A percentile compares a stretch with the other conserved stretches of the same genome.
phyloP scores from a whole-genome alignment of 2,113 vertebrate genomes.

The Chitala chitala region DNA sequence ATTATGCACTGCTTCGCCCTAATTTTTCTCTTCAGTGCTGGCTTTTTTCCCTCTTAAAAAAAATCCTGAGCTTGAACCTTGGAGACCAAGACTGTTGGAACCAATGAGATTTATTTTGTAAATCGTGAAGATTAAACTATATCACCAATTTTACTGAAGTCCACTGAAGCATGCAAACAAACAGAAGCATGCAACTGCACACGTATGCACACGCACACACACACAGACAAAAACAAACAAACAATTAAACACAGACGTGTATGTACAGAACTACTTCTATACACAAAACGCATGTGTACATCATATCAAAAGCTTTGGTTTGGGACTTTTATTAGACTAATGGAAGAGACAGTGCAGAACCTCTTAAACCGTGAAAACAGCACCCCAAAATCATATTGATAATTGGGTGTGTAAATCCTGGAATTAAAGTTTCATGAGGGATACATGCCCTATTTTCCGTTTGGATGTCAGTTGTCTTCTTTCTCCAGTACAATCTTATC shows the following conservation, averaged over 20 bases:
- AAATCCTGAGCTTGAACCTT: neutral
- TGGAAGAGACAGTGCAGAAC: neutral
- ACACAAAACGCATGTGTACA: neutral
- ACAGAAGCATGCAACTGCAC: neutral
- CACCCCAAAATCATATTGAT: conserved; percentile 2
- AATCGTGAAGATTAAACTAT: neutral
- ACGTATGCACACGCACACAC: neutral
- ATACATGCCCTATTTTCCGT: neutral
- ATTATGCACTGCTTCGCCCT: neutral
- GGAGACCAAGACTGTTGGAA: neutral
- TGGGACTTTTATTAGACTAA: neutral
- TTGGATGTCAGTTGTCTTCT: neutral
- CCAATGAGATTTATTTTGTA: conserved; percentile 9
- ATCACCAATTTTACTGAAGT: neutral
- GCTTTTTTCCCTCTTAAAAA: neutral
- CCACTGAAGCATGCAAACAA: neutral
- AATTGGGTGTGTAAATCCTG: neutral
- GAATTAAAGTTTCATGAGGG: neutral
- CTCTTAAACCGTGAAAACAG: neutral
- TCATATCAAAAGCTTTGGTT: neutral
- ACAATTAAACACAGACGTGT: neutral
- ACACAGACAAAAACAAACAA: neutral
- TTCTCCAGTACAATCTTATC: neutral
- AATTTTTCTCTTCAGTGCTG: neutral
- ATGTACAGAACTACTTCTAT: neutral